A percentile compares a stretch with the other conserved stretches of the same genome.
Evolutionary conservation across 2,888 invertebrate species (phyloP).

Genomic region (Leptothorax acervorum): DNA sequence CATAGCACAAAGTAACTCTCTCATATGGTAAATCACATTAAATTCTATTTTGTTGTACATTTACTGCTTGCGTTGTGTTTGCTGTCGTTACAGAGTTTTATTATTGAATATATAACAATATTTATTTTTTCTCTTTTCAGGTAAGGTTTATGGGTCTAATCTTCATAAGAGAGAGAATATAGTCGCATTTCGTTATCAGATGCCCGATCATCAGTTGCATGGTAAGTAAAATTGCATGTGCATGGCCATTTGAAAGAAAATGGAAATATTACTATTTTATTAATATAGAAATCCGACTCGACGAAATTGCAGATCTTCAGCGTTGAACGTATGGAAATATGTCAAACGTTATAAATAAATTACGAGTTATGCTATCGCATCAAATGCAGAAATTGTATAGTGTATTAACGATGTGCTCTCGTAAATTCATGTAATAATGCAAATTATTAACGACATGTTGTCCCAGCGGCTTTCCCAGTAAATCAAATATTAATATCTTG

Average conservation of each 20-base stretch:
- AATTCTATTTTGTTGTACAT: neutral
- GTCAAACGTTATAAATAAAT: slow-evolving; percentile 29
- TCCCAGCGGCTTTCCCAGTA: slow-evolving; percentile 22
- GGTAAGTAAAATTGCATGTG: slow-evolving; percentile 39
- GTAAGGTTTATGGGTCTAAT: slow-evolving; percentile 20
- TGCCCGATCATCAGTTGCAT: neutral
- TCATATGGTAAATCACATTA: neutral
- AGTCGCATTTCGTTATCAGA: neutral
- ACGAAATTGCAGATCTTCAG: slow-evolving; percentile 5
- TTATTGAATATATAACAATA: neutral
- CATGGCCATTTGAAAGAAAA: neutral
- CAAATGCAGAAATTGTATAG: slow-evolving; percentile 19
- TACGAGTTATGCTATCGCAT: neutral
- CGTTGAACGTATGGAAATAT: slow-evolving; percentile 14
- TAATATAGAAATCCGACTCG: neutral
- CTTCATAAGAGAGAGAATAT: neutral
- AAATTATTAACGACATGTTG: slow-evolving; percentile 38
- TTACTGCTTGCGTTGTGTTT: neutral
- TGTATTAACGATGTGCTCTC: slow-evolving; percentile 15
- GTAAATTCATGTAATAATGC: slow-evolving; percentile 3
- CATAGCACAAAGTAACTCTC: neutral
- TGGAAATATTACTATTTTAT: neutral
- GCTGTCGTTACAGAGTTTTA: neutral
- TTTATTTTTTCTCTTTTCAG: slow-evolving; percentile 36
- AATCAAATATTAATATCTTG: slow-evolving; percentile 39